Base-by-base conservation (phyloP, 2,888 invertebrate genomes). In the Creontiades dilutus region DNA sequence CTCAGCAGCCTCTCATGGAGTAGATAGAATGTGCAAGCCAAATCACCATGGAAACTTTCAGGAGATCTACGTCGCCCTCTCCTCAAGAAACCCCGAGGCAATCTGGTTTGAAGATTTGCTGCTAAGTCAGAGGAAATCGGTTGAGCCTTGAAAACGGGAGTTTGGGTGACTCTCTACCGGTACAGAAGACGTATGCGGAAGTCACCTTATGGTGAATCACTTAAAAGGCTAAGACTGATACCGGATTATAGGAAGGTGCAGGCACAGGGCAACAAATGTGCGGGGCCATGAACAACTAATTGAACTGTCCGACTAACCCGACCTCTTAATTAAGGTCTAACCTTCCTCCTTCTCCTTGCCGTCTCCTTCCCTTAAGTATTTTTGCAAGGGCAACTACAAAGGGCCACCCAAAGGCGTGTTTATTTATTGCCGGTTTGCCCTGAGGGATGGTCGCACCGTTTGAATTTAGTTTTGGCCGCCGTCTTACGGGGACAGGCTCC, bases 341-440 rank as follows among this genome's bases (percentile, higher is more conserved):
- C 90, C 89, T 86, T 68, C 82, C 89, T 78, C 89, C 75, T 87
- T 78, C 52, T 52, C 82, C 52, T 82, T 27, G 52, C 82, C 81
- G 48, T 48, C 87, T 82, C 55, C 68, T 90, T 68, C 91, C 90
- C 90, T 88, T 88, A 90, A 91, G 91, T 90, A 91, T 91, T 91
- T 91, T 91, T 91, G 91, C 90, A 86, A 55, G 85, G 88, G 89
- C 89, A 90, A 91, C 90, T 90, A 90, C 89, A 90, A 90, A 90
- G 90, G 91, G 88, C 89, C 89, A 90, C 90, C 86, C 86, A 91
- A 91, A 91, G 91, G 90, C 91, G 90, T 91, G 91, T 92, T 92
- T 92, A 92, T 91, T 92, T 92, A 92, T 91, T 86, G 92, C 91
- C 91, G 91, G 91, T 91, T 91, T 90, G 90, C 89, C 90, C 92